Base-by-base conservation (phyloP, 2,113 vertebrate genomes). In the Pelecanoides urinatrix region DNA sequence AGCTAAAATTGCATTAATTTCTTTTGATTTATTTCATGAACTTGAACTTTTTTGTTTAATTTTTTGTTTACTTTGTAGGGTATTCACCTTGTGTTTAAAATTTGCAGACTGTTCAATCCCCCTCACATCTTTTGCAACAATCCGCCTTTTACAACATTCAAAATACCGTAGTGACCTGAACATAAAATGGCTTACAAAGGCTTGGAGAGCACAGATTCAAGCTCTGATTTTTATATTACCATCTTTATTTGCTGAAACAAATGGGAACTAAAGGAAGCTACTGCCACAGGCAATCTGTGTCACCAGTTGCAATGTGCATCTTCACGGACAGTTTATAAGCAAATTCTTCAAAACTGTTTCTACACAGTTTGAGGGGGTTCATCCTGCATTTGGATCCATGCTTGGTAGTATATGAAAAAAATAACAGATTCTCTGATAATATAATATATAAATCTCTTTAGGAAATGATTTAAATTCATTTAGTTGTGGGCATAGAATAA, bases 221-320 rank as follows among this genome's bases (percentile, higher is more conserved):
- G 47, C 82, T 77, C 81, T 56, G 58, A 47, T 95, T 96, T 91
- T 36, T 47, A 20, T 73, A 95, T 91, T 76, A 82, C 75, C 85
- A 52, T 94, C 93, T 96, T 94, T 89, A 92, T 97, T 96, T 95
- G 89, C 86, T 92, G 95, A 97, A 97, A 94, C 95, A 94, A 97
- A 96, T 92, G 77, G 59, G 74, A 85, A 79, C 74, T 62, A 79
- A 95, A 79, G 86, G 83, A 84, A 94, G 84, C 55, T 14, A 65
- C 55, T 47, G 89, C 92, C 89, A 73, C 66, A 19, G 78, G 86
- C 92, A 81, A 70, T 70, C 88, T 79, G 27, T n/a, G 76, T 86
- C 95, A 84, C 88, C 47, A 10, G 36, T 11, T 71, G 45, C 32
- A 82, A 53, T 27, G 22, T 1, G 6, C 10, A 44, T 87, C 90